A percentile compares a stretch with the other conserved stretches of the same genome.
phyloP scores from a whole-genome alignment of 2,888 invertebrate genomes.

The Pherbina coryleti region DNA sequence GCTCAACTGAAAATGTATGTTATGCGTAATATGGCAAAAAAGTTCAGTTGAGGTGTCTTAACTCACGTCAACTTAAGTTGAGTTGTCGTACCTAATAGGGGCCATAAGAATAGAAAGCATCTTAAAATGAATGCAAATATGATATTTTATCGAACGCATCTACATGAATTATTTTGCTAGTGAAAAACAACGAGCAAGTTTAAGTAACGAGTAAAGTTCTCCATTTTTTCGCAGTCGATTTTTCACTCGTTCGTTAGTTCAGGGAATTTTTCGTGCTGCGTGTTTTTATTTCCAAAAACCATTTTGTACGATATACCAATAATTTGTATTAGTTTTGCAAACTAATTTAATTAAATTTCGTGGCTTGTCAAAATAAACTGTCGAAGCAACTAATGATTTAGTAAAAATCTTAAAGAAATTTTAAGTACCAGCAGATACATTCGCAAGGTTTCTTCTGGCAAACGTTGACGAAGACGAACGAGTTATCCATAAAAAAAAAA shows the following conservation, averaged over 20 bases:
- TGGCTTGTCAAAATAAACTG: neutral
- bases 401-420: neutral
- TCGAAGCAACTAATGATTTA: neutral
- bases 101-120: too few relatives aligned
- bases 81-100: too few relatives aligned
- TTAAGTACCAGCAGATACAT: neutral
- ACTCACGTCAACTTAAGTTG: too few relatives aligned
- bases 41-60: too few relatives aligned
- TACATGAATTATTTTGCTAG: neutral
- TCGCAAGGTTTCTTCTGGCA: conserved; percentile 14
- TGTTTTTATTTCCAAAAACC: conserved; percentile 14
- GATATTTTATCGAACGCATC: neutral
- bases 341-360: neutral
- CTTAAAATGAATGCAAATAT: too few relatives aligned
- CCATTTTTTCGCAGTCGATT: conserved; percentile 39
- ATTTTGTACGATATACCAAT: neutral
- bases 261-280: conserved; percentile 11
- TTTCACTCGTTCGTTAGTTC: conserved; percentile 29
- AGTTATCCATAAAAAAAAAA: conserved; percentile 18
- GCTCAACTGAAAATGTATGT: too few relatives aligned
- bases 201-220: conserved; percentile 10
- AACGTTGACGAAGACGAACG: conserved; percentile 20
- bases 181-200: neutral
- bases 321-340: neutral
- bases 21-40: too few relatives aligned